Conservation (phyloP, 2,113 vertebrate species). For the Mobula hypostoma region DNA sequence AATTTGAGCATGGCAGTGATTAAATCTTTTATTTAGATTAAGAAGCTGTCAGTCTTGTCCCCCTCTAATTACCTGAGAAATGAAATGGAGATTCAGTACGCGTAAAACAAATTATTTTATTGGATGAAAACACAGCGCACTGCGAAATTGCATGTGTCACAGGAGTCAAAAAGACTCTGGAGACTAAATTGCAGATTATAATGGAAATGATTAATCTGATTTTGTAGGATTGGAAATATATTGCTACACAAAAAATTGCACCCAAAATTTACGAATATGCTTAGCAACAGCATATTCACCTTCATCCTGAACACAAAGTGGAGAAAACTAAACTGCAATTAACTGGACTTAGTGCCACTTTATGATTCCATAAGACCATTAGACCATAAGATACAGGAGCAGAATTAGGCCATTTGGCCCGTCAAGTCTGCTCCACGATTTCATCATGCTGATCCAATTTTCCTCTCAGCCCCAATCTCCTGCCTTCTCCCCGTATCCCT, state of each 20-base stretch:
- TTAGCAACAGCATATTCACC: neutral
- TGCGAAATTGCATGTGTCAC: neutral
- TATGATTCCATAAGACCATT: neutral
- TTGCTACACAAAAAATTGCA: neutral
- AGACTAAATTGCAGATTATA: neutral
- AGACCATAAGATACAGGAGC: too few species aligned
- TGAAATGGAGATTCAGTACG: neutral
- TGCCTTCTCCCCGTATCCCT: too few species aligned
- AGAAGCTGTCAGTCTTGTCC: neutral
- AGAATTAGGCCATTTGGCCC: too few species aligned
- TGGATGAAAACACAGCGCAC: neutral
- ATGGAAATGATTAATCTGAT: neutral
- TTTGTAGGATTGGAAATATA: neutral
- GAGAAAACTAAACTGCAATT: neutral
- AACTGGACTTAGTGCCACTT: neutral
- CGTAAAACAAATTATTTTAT: neutral
- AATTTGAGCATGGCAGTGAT: neutral
- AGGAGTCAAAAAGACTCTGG: neutral
- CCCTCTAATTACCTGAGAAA: neutral
- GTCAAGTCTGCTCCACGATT: too few species aligned
- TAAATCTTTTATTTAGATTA: conserved; percentile 15
- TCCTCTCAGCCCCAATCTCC: too few species aligned
- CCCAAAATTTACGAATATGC: neutral
- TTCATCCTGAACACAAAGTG: neutral
- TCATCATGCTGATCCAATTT: too few species aligned